Evolutionary conservation across 2,888 invertebrate species (phyloP), one percentile per base, ranked within the genome.

Genomic region (Acanthosepion lycidas): DNA sequence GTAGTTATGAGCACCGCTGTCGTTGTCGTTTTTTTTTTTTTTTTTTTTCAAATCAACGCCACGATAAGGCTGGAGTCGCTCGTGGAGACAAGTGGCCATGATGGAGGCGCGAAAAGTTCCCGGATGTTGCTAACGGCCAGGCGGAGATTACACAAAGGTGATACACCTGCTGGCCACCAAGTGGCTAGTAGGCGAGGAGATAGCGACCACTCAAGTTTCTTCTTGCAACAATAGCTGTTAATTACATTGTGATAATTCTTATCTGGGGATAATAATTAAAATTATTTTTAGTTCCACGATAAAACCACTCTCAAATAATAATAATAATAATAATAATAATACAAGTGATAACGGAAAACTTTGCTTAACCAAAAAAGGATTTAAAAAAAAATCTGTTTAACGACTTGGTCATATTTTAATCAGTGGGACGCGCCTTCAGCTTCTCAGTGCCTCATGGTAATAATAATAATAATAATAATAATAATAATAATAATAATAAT

Each of bases 71-170:
- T 42, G 42, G 78, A 15, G 78, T n/a, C 78, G 78, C n/a, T 33
- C 12, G 78, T n/a, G 78, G n/a, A 78, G 78, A 78, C 78, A 78
- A 78, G 78, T 78, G 78, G 78, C 78, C n/a, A 78, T 78, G 23
- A 78, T 78, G 33, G 78, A 78, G 78, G n/a, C 78, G 18, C 64
- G 78, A 78, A 78, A 78, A 78, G 78, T 78, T 78, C 78, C 78
- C 78, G 78, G 78, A 78, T 78, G 78, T 78, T 18, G 78, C n/a
- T n/a, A 15, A 78, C 78, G n/a, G n/a, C n/a, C n/a, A 78, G 78
- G 78, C 78, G 78, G 78, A n/a, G 78, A 78, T 78, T 78, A 78
- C n/a, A 78, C 78, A 12, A n/a, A n/a, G 78, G n/a, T 78, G n/a
- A 78, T 33, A 78, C 78, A 78, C n/a, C 78, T 78, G 78, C 78